phyloP scores from a whole-genome alignment of 1,140 invertebrate species.

The Rhizoglyphus robini region DNA sequence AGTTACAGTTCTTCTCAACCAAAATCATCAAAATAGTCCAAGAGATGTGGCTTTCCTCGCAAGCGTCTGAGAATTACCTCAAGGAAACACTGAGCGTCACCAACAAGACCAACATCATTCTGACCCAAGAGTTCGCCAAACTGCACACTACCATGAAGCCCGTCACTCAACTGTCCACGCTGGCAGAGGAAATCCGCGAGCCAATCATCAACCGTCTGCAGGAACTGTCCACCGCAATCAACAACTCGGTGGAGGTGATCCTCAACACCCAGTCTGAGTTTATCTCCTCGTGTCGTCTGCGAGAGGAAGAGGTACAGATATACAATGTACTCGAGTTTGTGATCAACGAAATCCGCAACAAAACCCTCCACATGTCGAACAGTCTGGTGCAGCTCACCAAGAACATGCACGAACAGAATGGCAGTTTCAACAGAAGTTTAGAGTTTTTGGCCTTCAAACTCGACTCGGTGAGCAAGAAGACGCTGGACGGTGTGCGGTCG shows the following conservation, averaged over 20 bases:
- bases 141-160: not conserved
- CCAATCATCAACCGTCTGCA: conserved; percentile 10
- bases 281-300: not conserved
- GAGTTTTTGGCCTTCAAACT: not conserved
- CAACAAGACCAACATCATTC: conserved; percentile 8
- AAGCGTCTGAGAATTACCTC: conserved; percentile 19
- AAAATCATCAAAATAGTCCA: conserved; percentile 20
- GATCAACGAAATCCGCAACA: not conserved
- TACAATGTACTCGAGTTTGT: not conserved
- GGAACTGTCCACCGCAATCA: conserved; percentile 5
- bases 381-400: too few relatives aligned
- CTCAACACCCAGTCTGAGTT: conserved; percentile 1
- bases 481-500: too few relatives aligned
- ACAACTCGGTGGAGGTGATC: conserved; percentile 14
- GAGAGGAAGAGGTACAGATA: not conserved
- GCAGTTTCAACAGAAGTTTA: not conserved
- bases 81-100: not conserved
- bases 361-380: too few relatives aligned
- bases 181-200: conserved; percentile 16
- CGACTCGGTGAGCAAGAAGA: not conserved
- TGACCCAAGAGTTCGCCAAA: not conserved
- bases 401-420: not conserved
- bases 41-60: conserved; percentile 18
- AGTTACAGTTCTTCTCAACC: conserved; percentile 13
- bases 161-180: not conserved